These are phyloP conservation scores for Poeciliopsis presidionis DNA, from an alignment of 2,797 vertebrate genomes.

Conservation along the genomic window DNA sequence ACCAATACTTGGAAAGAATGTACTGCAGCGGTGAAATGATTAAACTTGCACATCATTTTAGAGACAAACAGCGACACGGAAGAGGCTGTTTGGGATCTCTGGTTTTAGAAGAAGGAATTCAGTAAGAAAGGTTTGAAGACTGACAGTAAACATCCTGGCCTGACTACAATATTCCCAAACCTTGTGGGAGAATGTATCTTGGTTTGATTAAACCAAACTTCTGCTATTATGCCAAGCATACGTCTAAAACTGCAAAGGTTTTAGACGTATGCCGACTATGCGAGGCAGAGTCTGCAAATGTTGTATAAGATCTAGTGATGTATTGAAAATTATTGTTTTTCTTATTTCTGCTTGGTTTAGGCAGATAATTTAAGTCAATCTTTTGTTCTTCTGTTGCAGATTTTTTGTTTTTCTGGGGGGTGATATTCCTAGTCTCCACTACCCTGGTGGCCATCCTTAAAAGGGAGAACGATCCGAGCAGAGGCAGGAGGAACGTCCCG, in stretches of 20 bases:
- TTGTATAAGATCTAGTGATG: neutral
- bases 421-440: conserved; percentile 93
- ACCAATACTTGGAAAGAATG: neutral
- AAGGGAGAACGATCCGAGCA: conserved; percentile 83
- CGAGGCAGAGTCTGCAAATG: neutral
- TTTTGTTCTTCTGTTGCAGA: conserved; percentile 76
- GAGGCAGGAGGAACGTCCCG: conserved; percentile 69
- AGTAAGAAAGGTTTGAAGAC: neutral
- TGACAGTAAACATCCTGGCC: neutral
- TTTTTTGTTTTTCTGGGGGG: conserved; percentile 97
- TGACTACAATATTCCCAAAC: neutral
- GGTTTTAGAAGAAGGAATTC: neutral
- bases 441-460: conserved; percentile 94
- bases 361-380: neutral
- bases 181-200: neutral
- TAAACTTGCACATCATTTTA: neutral
- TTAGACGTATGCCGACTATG: neutral
- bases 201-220: neutral
- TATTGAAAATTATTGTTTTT: neutral
- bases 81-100: neutral
- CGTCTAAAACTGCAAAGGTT: neutral
- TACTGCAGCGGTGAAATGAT: neutral
- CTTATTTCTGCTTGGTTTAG: neutral
- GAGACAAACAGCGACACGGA: neutral
- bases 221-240: neutral